phyloP scores from a whole-genome alignment of 2,797 vertebrate species.

The Sebastes jordani region DNA sequence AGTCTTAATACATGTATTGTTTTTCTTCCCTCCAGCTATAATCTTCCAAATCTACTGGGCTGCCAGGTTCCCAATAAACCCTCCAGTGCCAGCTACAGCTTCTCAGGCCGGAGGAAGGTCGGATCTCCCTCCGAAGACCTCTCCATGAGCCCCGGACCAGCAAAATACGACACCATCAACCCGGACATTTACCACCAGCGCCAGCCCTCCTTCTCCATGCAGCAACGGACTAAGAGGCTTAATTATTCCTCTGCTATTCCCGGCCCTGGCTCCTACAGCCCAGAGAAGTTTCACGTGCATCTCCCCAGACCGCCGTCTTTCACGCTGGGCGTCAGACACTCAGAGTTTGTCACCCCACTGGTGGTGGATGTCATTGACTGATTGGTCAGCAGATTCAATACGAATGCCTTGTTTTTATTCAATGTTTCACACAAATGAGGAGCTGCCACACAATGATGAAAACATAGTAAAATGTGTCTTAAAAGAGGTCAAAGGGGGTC shows the following conservation, averaged over 20 bases:
- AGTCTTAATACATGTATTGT: background rate
- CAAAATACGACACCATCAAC: constrained; percentile 83
- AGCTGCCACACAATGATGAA: background rate
- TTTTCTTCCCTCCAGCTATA: constrained; percentile 76
- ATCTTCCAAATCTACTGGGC: constrained; percentile 86
- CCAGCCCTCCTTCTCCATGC: constrained; percentile 88
- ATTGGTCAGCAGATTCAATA: background rate
- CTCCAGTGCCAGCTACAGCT: constrained; percentile 86
- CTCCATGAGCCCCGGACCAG: constrained; percentile 85
- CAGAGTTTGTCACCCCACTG: constrained; percentile 84
- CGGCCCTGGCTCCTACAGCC: constrained; percentile 86
- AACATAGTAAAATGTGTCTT: background rate
- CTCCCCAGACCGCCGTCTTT: constrained; percentile 82
- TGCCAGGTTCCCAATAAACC: constrained; percentile 80
- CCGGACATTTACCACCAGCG: constrained; percentile 82
- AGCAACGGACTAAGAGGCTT: constrained; percentile 79
- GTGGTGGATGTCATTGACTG: constrained; percentile 74
- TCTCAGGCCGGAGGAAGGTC: constrained; percentile 65
- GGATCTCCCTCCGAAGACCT: constrained; percentile 83
- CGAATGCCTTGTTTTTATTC: constrained; percentile 26
- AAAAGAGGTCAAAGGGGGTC: background rate
- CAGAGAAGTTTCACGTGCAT: constrained; percentile 82
- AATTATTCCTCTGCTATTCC: constrained; percentile 67
- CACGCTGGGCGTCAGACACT: constrained; percentile 87
- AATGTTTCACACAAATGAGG: background rate